Base-by-base conservation (phyloP, 30 jellyfish, hydroid and myxozoan species). In the Hydractinia symbiolongicarpus region DNA sequence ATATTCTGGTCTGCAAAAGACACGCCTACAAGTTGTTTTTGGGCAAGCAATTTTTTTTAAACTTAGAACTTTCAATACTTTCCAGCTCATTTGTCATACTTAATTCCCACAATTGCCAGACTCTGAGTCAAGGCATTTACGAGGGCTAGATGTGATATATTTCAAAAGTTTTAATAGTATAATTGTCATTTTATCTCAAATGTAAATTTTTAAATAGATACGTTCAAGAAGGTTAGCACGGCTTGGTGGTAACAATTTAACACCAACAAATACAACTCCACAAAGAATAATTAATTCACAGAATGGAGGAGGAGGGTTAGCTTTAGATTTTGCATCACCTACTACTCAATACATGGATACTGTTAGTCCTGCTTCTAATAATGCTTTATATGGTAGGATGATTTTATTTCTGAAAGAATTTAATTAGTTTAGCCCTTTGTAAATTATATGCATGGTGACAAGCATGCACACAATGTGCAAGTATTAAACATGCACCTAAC, bases 321-420 rank as follows among this genome's bases (percentile, higher is more conserved):
- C 76, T 70, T 8, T 76, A 50, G 55, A 72, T 15, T 72, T 72
- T 8, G 7, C 9, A 17, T 72, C 84, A 44, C 84, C 84, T 5
- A 76, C 78, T 1, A 76, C 84, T 14, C 15, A 51, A 8, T 76
- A 76, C 4, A 44, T 76, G 11, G 78, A 76, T 7, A 76, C 86
- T 16, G 81, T 67, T 13, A 83, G 90, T 76, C 96, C 96, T 68
- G 79, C 96, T 6, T 88, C 96, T 5, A 88, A 88, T 76, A 87
- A 89, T 52, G 54, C 73, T 6, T 79, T 88, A 44, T 88, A 88
- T 83, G 94, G 94, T 79, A 6, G 51, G 80, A 0, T 13, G 15
- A 11, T 58, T 17, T 11, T 58, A 11, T 1, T 58, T 58, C 19
- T 58, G 16, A 58, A 58, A 58, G 19, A 58, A 13, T 58, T 58